Conservation (phyloP, 2,113 vertebrate species). For the Picathartes gymnocephalus region DNA sequence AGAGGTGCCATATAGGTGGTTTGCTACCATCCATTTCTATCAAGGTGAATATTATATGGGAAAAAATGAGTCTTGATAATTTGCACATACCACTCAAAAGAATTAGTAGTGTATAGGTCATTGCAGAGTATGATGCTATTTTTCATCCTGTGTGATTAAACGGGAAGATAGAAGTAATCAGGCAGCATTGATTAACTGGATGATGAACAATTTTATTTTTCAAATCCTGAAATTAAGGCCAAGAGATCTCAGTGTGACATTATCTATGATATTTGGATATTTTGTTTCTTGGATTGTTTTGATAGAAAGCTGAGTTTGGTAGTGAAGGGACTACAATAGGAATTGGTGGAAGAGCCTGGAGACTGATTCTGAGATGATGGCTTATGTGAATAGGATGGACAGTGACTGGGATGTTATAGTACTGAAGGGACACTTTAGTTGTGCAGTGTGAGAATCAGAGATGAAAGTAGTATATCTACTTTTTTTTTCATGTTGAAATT, state of each 20-base stretch:
- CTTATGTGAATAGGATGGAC: neutral
- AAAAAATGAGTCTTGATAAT: neutral
- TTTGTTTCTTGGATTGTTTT: neutral
- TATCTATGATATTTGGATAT: neutral
- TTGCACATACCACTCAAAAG: neutral
- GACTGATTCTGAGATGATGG: neutral
- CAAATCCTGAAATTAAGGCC: neutral
- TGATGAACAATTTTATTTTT: neutral
- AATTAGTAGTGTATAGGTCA: neutral
- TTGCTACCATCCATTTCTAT: neutral
- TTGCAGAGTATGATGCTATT: neutral
- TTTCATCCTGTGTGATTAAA: conserved; percentile 2
- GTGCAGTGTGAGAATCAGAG: neutral
- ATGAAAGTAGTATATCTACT: neutral
- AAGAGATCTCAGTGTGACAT: neutral
- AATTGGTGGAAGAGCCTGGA: neutral
- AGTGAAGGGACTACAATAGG: neutral
- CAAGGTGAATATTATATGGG: neutral
- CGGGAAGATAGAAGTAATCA: neutral
- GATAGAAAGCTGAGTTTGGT: neutral
- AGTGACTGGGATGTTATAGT: neutral
- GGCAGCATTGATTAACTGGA: neutral
- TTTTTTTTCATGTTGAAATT: neutral
- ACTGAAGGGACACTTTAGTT: neutral
- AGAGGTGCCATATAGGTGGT: neutral